These are phyloP conservation scores for Oscarella lobularis DNA, from an alignment of 37 sponge, comb jelly and placozoan genomes.

Conservation along the genomic window DNA sequence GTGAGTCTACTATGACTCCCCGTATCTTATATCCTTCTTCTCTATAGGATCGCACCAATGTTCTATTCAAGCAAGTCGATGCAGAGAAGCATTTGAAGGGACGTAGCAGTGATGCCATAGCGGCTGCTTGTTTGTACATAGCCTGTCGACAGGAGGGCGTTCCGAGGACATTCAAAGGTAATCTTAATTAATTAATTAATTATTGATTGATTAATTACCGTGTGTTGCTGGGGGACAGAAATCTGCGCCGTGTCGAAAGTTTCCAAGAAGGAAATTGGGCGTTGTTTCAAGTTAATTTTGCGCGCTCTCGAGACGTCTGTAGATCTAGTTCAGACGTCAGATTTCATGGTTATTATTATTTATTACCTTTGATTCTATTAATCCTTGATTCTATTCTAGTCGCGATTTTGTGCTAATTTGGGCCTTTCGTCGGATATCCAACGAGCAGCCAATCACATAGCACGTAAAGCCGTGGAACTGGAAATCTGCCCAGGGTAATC, in stretches of 20 bases:
- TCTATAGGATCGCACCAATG: conserved; percentile 76
- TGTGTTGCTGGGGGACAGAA: conserved; percentile 40
- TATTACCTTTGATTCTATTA: not conserved
- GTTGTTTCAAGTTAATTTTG: conserved; percentile 84
- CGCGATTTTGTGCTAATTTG: conserved; percentile 78
- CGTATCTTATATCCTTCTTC: too few relatives aligned
- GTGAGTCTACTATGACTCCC: conserved; percentile 35
- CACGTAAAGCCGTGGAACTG: conserved; percentile 60
- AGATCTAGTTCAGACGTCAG: conserved; percentile 40
- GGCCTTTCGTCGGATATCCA: conserved; percentile 50
- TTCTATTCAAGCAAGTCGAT: conserved; percentile 80
- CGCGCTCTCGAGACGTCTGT: conserved; percentile 44
- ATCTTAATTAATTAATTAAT: not conserved
- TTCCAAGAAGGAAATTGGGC: conserved; percentile 93
- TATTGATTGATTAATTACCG: not conserved
- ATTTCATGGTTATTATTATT: conserved; percentile 66
- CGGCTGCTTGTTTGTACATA: conserved; percentile 92
- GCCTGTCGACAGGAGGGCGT: conserved; percentile 88
- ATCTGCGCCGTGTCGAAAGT: conserved; percentile 89
- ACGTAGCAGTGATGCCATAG: conserved; percentile 85
- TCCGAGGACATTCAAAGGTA: conserved; percentile 88
- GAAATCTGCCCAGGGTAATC: conserved; percentile 86
- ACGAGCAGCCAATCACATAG: conserved; percentile 85
- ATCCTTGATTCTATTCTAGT: conserved; percentile 26
- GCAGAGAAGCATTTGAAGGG: conserved; percentile 80